Evolutionary conservation across 2,888 invertebrate species (phyloP), one percentile per base, ranked within the genome.

Genomic region (Agriopis marginaria): DNA sequence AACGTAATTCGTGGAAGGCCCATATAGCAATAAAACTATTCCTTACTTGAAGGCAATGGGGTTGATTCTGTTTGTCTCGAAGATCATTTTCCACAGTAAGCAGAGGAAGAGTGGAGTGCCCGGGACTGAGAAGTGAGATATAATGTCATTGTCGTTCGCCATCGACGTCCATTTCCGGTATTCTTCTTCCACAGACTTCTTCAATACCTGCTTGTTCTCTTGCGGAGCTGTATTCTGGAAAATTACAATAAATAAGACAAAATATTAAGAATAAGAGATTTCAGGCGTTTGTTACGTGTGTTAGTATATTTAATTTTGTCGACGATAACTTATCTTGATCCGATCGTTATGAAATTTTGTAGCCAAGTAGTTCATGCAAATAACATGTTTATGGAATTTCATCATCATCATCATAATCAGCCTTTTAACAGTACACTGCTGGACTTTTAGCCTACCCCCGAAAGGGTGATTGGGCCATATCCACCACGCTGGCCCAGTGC

Each of bases 81-180:
- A 95, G 77, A 99, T 96, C 96, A 98, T 98, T 91, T 99, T 99
- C 97, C 98, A 99, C 3, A 99, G 92, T 40, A 99, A 95, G 85
- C 99, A 99, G 0, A 99, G 94, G 86, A 99, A 99, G 23, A 99
- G 91, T 47, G 98, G 98, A 4, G 98, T 98, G 51, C 98, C 98
- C n/a, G 98, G 97, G 17, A 98, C 97, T 0, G 98, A 98, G 87
- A 99, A 99, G 88, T 99, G 99, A 0, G 98, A 97, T 80, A 99
- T 98, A 51, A 99, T 98, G 85, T 99, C 99, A 86, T 98, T 98
- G 86, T 99, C 99, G 88, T 98, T 99, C 54, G 97, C 98, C 99
- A 99, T 99, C 0, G 98, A 98, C 54, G 97, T 97, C 99, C 99
- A 99, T 86, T 99, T 99, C 74, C 98, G 95, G 84, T 99, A 99